Conservation (phyloP, 2,797 vertebrate genomes). For the Phrynocephalus vlangalii region DNA sequence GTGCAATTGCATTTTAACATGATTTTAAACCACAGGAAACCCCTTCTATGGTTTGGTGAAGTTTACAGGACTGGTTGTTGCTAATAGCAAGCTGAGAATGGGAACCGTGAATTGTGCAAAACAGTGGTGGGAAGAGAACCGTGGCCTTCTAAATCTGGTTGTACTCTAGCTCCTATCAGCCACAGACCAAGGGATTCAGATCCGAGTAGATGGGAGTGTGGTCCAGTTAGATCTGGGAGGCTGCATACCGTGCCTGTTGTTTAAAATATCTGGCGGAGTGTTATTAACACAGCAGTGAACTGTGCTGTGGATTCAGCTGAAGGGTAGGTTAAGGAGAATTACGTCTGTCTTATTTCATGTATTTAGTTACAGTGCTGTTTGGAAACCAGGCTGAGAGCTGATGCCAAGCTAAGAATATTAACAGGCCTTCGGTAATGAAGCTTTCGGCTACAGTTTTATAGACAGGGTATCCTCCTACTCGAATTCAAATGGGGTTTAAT, state of each 20-base stretch:
- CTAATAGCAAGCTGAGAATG: neutral
- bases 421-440: neutral
- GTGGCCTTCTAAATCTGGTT: neutral
- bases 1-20: fast-evolving
- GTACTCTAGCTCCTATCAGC: neutral
- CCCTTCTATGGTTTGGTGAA: neutral
- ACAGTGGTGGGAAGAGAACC: neutral
- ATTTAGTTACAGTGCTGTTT: slow-evolving; percentile 57
- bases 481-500: neutral
- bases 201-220: neutral
- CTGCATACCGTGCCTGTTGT: neutral
- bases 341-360: neutral
- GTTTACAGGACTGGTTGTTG: neutral
- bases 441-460: neutral
- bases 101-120: slow-evolving; percentile 36
- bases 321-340: neutral
- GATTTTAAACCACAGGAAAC: neutral
- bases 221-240: neutral
- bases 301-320: neutral
- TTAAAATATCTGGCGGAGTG: neutral
- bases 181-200: neutral
- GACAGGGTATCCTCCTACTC: neutral
- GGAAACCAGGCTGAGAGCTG: slow-evolving; percentile 7
- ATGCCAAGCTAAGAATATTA: slow-evolving; percentile 10
- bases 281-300: neutral